Evolutionary conservation across 2,888 invertebrate genomes (phyloP).

Genomic region (Eupelmus urozonus): DNA sequence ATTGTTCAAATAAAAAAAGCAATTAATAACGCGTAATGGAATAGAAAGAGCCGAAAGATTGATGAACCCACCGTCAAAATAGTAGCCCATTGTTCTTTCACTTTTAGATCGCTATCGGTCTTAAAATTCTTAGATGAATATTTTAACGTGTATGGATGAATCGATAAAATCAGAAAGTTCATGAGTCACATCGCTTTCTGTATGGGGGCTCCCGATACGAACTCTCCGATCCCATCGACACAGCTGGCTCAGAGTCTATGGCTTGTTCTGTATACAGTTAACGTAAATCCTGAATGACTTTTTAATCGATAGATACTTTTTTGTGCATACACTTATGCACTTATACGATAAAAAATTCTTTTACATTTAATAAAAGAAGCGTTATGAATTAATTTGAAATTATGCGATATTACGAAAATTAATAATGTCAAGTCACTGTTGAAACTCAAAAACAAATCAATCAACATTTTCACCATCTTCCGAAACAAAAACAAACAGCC

Average conservation of each 20-base stretch:
- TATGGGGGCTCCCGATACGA: too few relatives aligned
- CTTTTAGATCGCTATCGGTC: slow-evolving; percentile 48
- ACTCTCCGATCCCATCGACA: not conserved
- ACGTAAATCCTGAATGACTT: not conserved
- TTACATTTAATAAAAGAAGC: too few relatives aligned
- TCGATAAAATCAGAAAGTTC: slow-evolving; percentile 52
- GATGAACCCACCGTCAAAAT: not conserved
- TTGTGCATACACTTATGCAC: too few relatives aligned
- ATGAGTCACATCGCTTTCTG: slow-evolving; percentile 41
- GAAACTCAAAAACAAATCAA: too few relatives aligned
- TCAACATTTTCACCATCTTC: too few relatives aligned
- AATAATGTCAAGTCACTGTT: too few relatives aligned
- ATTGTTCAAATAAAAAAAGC: not conserved
- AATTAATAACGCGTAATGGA: not conserved
- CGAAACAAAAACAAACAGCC: too few relatives aligned
- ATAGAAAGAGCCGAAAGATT: slow-evolving; percentile 21
- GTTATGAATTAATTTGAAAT: too few relatives aligned
- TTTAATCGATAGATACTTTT: not conserved
- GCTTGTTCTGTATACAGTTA: not conserved
- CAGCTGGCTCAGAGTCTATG: slow-evolving; percentile 25
- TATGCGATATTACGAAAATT: too few relatives aligned
- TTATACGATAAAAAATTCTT: too few relatives aligned
- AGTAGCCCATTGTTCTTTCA: slow-evolving; percentile 47
- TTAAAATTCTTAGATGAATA: slow-evolving; percentile 42
- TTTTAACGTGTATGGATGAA: slow-evolving; percentile 37